A percentile compares a stretch with the other conserved stretches of the same genome.
Evolutionary conservation across 2,113 vertebrate species (phyloP).

Genomic region (Thermophis baileyi): DNA sequence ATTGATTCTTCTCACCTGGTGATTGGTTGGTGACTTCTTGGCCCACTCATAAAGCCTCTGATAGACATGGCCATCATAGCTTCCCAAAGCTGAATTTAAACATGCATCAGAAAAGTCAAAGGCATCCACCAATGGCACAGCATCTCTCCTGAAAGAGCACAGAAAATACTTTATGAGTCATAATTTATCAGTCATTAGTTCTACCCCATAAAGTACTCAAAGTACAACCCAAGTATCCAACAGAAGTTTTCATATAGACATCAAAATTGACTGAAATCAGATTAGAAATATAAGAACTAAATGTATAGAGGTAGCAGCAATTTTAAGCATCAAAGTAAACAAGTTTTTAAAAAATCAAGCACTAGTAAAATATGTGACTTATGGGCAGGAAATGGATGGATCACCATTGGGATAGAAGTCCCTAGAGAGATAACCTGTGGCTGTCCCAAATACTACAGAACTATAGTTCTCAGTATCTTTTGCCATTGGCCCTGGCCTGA

Average conservation of each 20-base stretch:
- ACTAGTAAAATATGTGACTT: background rate
- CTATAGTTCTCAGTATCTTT: background rate
- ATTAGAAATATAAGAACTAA: background rate
- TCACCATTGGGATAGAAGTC: background rate
- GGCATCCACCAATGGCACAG: conserved; percentile 74
- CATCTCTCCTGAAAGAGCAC: conserved; percentile 68
- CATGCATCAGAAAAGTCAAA: conserved; percentile 73
- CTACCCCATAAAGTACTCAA: background rate
- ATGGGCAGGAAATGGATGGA: background rate
- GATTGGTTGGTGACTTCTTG: conserved; percentile 69
- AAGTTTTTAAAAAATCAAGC: background rate
- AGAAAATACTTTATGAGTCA: background rate
- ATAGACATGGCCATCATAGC: conserved; percentile 71
- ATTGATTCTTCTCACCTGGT: conserved; percentile 56
- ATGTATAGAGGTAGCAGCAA: background rate
- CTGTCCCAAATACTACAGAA: background rate
- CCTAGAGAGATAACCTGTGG: background rate
- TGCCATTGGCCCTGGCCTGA: background rate
- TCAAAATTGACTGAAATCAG: background rate
- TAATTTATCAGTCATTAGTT: background rate
- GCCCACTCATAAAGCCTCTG: conserved; percentile 75
- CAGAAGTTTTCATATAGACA: background rate
- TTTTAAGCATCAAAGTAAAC: background rate
- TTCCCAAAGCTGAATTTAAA: conserved; percentile 73
- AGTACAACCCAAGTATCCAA: background rate